A percentile compares a stretch with the other conserved stretches of the same genome.
These are phyloP conservation scores for Romanomermis culicivorax DNA, from an alignment of 2,888 invertebrate genomes.

Conservation along the genomic window DNA sequence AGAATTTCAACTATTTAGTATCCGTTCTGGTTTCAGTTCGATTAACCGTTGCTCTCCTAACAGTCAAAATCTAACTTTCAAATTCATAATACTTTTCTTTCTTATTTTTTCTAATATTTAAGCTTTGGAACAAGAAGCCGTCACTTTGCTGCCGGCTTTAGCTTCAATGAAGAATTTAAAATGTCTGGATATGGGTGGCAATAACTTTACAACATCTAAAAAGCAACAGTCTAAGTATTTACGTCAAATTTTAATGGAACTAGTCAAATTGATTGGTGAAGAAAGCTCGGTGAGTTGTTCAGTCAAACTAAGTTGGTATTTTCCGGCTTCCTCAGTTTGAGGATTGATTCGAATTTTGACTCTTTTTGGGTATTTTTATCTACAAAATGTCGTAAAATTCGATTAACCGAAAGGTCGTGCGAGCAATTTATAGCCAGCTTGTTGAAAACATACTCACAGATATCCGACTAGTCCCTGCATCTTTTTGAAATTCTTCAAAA, in stretches of 20 bases:
- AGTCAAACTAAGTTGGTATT: constrained; percentile 17
- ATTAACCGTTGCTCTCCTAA: too few relatives aligned
- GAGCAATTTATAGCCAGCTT: too few relatives aligned
- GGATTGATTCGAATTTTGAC: not conserved
- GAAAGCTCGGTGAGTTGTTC: constrained; percentile 10
- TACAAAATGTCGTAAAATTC: too few relatives aligned
- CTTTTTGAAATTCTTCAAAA: too few relatives aligned
- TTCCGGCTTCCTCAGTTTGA: too few relatives aligned
- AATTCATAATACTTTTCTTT: too few relatives aligned
- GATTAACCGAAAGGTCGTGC: not conserved
- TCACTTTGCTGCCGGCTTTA: constrained; percentile 13
- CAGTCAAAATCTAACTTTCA: too few relatives aligned
- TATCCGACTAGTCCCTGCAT: too few relatives aligned
- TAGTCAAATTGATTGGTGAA: constrained; percentile 21
- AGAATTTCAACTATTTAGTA: too few relatives aligned
- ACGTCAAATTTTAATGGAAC: constrained; percentile 19
- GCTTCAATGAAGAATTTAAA: constrained; percentile 15
- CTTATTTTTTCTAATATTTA: too few relatives aligned
- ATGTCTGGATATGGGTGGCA: constrained; percentile 23
- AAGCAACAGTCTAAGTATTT: constrained; percentile 15
- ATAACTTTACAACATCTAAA: constrained; percentile 19
- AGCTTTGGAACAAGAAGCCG: constrained; percentile 8
- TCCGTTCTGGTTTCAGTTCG: too few relatives aligned
- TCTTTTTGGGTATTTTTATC: not conserved
- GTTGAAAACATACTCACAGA: too few relatives aligned